Conservation (phyloP, 2,113 vertebrate genomes). For the Oncorhynchus kisutch region DNA sequence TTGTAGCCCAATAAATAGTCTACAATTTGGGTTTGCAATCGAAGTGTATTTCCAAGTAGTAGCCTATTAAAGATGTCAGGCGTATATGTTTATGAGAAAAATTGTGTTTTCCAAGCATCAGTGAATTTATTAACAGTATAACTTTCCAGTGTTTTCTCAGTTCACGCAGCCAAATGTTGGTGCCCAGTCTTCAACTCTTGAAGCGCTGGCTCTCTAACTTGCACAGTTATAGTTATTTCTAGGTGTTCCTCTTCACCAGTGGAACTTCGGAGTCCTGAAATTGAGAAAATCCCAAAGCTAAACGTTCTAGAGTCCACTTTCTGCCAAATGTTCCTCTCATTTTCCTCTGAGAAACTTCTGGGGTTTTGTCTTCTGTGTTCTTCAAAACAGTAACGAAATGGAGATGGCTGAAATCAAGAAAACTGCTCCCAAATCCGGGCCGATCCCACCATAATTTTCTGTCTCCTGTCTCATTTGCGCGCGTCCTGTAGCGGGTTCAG, state of each 20-base stretch:
- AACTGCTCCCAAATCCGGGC: not conserved
- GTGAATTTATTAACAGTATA: no score
- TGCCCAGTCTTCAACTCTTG: not conserved
- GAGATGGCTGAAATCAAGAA: not conserved
- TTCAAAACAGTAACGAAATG: not conserved
- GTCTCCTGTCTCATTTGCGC: not conserved
- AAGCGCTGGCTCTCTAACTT: not conserved
- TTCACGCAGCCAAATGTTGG: not conserved
- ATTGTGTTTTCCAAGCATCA: no score
- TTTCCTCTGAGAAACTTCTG: not conserved
- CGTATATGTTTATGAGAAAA: no score
- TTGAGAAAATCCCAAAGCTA: slow-evolving; percentile 21
- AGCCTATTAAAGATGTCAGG: no score
- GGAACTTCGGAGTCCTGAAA: slow-evolving; percentile 2
- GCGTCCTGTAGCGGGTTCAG: slow-evolving; percentile 21
- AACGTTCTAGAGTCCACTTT: slow-evolving; percentile 20
- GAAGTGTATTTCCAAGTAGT: no score
- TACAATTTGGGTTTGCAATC: no score
- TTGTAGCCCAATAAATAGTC: no score
- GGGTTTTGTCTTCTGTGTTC: slow-evolving; percentile 3
- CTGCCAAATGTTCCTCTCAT: slow-evolving; percentile 7
- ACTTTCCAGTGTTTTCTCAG: not conserved
- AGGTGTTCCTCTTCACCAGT: not conserved
- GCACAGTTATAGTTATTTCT: not conserved
- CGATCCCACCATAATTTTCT: not conserved